Evolutionary conservation across 2,888 invertebrate genomes (phyloP).

Genomic region (Cordilura impudica): DNA sequence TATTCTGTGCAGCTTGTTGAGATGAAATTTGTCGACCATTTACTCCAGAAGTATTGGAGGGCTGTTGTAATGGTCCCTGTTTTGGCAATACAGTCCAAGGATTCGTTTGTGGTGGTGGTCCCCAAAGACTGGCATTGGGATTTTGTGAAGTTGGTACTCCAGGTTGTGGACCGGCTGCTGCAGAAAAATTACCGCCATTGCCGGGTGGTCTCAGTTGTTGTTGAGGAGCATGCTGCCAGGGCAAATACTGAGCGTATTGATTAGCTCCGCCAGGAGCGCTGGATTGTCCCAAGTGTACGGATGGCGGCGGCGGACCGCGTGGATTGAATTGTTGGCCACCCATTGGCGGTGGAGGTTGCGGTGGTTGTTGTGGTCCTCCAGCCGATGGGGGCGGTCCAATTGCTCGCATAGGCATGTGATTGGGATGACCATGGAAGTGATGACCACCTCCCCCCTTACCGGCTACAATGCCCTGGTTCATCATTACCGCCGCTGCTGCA

Average conservation of each 20-base stretch:
- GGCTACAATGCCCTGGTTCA: conserved; percentile 68
- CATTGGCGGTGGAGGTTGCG: conserved; percentile 67
- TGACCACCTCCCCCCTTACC: conserved; percentile 65
- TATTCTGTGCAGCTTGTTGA: conserved; percentile 61
- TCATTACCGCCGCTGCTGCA: conserved; percentile 71
- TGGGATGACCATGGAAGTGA: conserved; percentile 68
- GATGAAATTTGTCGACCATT: conserved; percentile 67
- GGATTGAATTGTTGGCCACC: conserved; percentile 64
- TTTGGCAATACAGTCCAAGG: conserved; percentile 77
- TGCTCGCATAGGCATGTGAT: conserved; percentile 69
- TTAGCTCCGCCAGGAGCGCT: conserved; percentile 66
- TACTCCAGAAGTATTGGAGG: conserved; percentile 62
- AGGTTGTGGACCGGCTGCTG: conserved; percentile 63
- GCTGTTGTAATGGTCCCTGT: conserved; percentile 68
- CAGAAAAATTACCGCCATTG: conserved; percentile 59
- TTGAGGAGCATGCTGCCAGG: conserved; percentile 76
- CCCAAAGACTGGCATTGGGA: conserved; percentile 77
- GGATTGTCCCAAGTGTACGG: conserved; percentile 70
- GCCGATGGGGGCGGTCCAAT: conserved; percentile 68
- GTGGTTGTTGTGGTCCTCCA: conserved; percentile 64
- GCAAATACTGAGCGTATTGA: conserved; percentile 74
- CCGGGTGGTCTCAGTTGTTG: conserved; percentile 68
- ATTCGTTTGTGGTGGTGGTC: conserved; percentile 77
- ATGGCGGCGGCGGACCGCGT: conserved; percentile 69
- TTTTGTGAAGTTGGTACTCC: conserved; percentile 73